A percentile compares a stretch with the other conserved stretches of the same genome.
phyloP scores from a whole-genome alignment of 2,113 vertebrate genomes.

The Diglossa brunneiventris region DNA sequence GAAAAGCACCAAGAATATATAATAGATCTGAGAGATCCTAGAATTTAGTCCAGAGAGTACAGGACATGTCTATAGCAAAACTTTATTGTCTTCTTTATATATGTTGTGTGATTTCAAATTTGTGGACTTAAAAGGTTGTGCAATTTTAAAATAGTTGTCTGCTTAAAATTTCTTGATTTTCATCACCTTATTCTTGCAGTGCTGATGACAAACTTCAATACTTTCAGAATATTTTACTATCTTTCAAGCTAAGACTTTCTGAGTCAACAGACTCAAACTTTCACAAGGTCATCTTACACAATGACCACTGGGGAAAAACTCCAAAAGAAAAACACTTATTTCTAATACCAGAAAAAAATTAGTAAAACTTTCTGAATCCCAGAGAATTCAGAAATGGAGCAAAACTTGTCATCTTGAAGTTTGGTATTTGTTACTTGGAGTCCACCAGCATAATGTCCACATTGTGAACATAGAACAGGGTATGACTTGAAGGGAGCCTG shows the following conservation, averaged over 20 bases:
- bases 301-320: neutral
- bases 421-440: neutral
- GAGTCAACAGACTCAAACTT: neutral
- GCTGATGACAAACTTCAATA: neutral
- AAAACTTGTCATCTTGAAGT: neutral
- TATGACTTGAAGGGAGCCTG: neutral
- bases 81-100: neutral
- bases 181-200: neutral
- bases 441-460: neutral
- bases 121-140: neutral
- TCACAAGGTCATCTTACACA: neutral
- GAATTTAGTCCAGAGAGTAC: neutral
- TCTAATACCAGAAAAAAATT: neutral
- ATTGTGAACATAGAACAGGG: fast-evolving
- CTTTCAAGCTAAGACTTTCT: conserved; percentile 10
- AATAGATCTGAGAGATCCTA: neutral
- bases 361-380: neutral
- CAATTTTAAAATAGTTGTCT: neutral
- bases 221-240: neutral
- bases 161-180: neutral
- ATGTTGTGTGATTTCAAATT: neutral
- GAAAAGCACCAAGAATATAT: neutral
- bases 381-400: neutral
- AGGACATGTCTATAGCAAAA: neutral
- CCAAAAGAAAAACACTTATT: neutral